phyloP scores from a whole-genome alignment of 2,888 invertebrate species.

The Cataglyphis livida region DNA sequence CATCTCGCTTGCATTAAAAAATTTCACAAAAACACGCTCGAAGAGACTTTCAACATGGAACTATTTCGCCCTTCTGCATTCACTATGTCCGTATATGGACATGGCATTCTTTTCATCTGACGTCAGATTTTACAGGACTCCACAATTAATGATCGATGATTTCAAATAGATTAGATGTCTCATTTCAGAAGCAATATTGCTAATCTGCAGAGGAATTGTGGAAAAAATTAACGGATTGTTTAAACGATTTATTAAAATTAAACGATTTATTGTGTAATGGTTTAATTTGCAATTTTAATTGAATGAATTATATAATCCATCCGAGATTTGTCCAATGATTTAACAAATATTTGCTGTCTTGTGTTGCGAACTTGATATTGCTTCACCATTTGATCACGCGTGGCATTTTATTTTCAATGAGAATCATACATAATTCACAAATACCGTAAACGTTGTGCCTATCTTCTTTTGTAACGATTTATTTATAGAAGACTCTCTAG shows the following conservation, averaged over 20 bases:
- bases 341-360: slow-evolving; percentile 8
- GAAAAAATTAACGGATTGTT: not conserved
- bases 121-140: slow-evolving; percentile 67
- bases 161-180: slow-evolving; percentile 6
- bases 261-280: not conserved
- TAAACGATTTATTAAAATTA: not conserved
- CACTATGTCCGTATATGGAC: slow-evolving; percentile 64
- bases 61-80: slow-evolving; percentile 60
- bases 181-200: not conserved
- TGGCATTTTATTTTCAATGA: slow-evolving; percentile 25
- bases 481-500: slow-evolving; percentile 62
- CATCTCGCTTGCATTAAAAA: slow-evolving; percentile 40
- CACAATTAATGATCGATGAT: slow-evolving; percentile 54
- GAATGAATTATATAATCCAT: not conserved
- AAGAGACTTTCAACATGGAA: slow-evolving; percentile 51
- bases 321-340: not conserved
- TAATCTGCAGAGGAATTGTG: not conserved
- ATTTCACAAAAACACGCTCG: slow-evolving; percentile 47
- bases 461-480: slow-evolving; percentile 44
- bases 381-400: slow-evolving; percentile 18
- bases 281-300: slow-evolving; percentile 1
- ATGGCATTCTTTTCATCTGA: slow-evolving; percentile 64
- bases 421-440: slow-evolving; percentile 66
- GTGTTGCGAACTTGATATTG: not conserved
- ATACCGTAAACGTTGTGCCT: slow-evolving; percentile 51